Evolutionary conservation across 2,888 invertebrate species (phyloP), one percentile per base, ranked within the genome.

Genomic region (Graphium colonna): DNA sequence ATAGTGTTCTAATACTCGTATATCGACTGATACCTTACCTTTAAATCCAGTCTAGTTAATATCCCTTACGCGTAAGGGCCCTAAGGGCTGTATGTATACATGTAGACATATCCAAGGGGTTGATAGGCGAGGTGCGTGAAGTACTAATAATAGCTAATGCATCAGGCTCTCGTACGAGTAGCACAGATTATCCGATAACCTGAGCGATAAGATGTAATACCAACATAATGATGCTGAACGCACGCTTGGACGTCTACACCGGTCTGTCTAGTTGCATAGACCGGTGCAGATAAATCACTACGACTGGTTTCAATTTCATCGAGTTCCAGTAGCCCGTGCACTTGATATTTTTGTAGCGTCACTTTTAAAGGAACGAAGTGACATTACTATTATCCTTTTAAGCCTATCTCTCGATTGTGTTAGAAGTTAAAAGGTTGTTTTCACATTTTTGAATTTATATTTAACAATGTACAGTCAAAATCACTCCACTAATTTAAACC

Each of bases 121-220:
- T 31, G 8, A 9, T 7, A 31, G 36, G n/a, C 33, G 8, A 16
- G 9, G 10, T n/a, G 41, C 18, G 18, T 41, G 17, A 17, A 8
- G 41, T 36, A 41, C 41, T 17, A 2, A 18, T 42, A 26, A 43
- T 31, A 16, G 15, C 33, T 18, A 33, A 44, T 49, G 44, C 40
- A 17, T 39, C 18, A 28, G 36, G 31, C 16, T 15, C 40, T 28
- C 41, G 33, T 40, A 38, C 16, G 13, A 47, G 17, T 33, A 33
- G 46, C 44, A 39, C 46, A 65, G 73, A 73, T 77, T 77, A 76
- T 65, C 60, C 68, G 75, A 74, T 76, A 76, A 75, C 67, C 36
- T 9, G 47, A 64, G 10, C 63, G 54, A 55, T 62, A 64, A 60
- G 62, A 57, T 59, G 61, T 57, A 63, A 61, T 65, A 63, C 60